Percentiles rank a stretch among this genome's conserved stretches.
Evolutionary conservation across 2,888 invertebrate species (phyloP).

Genomic region (Synanthedon formicaeformis): DNA sequence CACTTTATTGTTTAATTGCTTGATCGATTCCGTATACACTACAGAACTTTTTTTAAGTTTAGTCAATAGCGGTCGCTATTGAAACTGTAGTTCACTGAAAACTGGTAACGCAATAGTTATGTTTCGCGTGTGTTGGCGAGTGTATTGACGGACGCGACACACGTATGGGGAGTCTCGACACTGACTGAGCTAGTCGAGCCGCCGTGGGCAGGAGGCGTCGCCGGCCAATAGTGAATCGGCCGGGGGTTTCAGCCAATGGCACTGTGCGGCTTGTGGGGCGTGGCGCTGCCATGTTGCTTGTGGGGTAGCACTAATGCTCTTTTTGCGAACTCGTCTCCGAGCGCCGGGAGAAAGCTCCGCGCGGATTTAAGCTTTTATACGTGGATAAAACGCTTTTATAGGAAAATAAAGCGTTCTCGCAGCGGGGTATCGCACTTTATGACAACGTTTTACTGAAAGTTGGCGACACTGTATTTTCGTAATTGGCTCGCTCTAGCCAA

Average conservation of each 20-base stretch:
- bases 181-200: constrained; percentile 28
- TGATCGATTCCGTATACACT: background rate
- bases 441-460: constrained; percentile 62
- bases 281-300: constrained; percentile 58
- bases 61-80: too few species aligned
- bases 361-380: constrained; percentile 70
- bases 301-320: constrained; percentile 55
- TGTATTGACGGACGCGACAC: constrained; percentile 14
- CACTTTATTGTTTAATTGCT: constrained; percentile 5
- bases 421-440: constrained; percentile 66
- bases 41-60: too few species aligned
- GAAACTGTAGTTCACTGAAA: too few species aligned
- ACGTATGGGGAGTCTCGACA: constrained; percentile 21
- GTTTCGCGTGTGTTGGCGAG: constrained; percentile 9
- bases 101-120: too few species aligned
- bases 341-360: constrained; percentile 65
- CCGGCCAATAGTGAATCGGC: constrained; percentile 27
- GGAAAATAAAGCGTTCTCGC: constrained; percentile 67
- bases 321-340: constrained; percentile 59
- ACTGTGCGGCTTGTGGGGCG: constrained; percentile 35
- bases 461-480: constrained; percentile 55
- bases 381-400: constrained; percentile 70
- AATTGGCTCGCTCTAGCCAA: constrained; percentile 54
- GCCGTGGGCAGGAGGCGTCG: constrained; percentile 15
- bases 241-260: constrained; percentile 15